phyloP scores from a whole-genome alignment of 1,140 invertebrate genomes.

The Stratiolaelaps scimitus region DNA sequence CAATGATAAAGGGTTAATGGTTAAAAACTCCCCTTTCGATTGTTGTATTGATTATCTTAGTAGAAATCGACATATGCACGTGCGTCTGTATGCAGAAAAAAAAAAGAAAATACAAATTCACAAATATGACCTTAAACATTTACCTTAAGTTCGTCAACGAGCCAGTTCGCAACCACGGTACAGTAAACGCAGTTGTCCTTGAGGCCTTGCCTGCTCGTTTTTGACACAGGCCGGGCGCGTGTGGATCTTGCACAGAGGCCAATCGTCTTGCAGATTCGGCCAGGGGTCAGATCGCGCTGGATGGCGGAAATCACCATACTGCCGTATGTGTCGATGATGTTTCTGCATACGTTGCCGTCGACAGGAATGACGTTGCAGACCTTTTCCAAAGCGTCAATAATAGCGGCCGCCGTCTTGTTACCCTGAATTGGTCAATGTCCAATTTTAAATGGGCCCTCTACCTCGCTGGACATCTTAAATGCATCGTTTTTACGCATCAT shows the following conservation, averaged over 20 bases:
- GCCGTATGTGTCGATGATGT: background rate
- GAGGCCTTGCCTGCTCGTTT: background rate
- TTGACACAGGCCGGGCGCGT: background rate
- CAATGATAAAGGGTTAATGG: no score
- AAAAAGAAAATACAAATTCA: no score
- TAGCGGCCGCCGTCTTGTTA: background rate
- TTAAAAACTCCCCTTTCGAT: no score
- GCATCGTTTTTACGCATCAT: no score
- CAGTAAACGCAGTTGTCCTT: constrained; percentile 1
- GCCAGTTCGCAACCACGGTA: background rate
- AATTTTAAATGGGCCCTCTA: no score
- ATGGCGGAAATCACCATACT: background rate
- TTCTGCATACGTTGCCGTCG: no score
- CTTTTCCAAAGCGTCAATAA: background rate
- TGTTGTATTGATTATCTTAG: no score
- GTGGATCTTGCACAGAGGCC: background rate
- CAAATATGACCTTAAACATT: background rate
- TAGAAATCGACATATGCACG: no score
- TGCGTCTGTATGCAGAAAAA: no score
- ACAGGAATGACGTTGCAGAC: background rate
- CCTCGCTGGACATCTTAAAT: no score
- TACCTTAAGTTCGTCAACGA: constrained; percentile 2
- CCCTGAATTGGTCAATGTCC: no score
- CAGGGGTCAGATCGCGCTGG: background rate
- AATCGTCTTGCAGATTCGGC: background rate